Percentiles rank a stretch among this genome's conserved stretches.
Conservation (phyloP, 1,140 invertebrate species). For the Conus betulinus region DNA sequence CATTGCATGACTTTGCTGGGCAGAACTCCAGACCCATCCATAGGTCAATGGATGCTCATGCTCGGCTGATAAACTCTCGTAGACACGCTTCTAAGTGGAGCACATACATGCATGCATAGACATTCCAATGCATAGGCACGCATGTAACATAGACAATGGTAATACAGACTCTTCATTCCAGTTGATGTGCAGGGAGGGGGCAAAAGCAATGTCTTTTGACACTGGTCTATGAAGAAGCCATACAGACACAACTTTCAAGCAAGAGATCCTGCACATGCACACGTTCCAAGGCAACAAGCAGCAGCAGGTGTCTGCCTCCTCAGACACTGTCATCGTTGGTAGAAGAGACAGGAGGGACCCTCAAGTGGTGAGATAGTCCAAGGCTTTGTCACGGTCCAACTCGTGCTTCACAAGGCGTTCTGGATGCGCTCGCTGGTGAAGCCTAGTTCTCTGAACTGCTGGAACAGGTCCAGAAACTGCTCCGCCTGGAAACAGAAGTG, state of each 20-base stretch:
- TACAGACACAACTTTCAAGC: neutral
- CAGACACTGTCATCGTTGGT: neutral
- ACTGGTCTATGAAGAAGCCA: neutral
- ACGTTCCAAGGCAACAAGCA: neutral
- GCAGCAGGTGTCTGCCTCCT: neutral
- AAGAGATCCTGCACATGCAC: neutral
- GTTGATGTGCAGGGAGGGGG: neutral
- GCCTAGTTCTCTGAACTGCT: slow-evolving; percentile 87
- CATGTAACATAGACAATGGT: neutral
- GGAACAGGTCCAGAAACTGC: slow-evolving; percentile 78
- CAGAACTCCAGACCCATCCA: no score
- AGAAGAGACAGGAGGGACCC: neutral
- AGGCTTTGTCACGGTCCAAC: slow-evolving; percentile 89
- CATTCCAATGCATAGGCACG: slow-evolving; percentile 1
- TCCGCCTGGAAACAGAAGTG: slow-evolving; percentile 68
- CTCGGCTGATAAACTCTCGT: no score
- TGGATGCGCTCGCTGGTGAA: slow-evolving; percentile 87
- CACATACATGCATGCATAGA: neutral
- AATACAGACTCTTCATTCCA: neutral
- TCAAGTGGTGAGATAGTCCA: slow-evolving; percentile 82
- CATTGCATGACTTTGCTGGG: no score
- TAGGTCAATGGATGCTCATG: no score
- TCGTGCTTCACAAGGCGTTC: slow-evolving; percentile 85
- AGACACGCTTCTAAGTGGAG: no score
- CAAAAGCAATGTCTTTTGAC: neutral